Evolutionary conservation across 2,888 invertebrate species (phyloP).

Genomic region (Chrysolina haemoptera): DNA sequence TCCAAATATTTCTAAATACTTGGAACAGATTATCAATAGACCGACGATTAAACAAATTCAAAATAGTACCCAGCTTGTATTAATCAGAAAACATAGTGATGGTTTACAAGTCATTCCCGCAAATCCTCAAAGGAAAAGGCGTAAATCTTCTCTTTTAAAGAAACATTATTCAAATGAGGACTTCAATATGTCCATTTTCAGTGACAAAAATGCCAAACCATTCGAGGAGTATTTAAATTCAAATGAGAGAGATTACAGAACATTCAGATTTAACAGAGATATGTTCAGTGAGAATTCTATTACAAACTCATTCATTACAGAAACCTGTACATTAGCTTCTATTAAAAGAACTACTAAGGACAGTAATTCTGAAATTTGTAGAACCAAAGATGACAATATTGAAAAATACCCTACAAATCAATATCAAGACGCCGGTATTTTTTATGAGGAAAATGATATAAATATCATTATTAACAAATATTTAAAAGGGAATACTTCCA

Average conservation of each 20-base stretch:
- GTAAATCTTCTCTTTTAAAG: slow-evolving; percentile 29
- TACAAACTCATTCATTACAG: neutral
- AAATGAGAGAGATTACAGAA: slow-evolving; percentile 53
- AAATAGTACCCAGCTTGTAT: slow-evolving; percentile 58
- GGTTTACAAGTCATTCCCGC: slow-evolving; percentile 58
- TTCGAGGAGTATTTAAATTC: slow-evolving; percentile 60
- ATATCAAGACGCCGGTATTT: slow-evolving; percentile 54
- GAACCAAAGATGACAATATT: neutral
- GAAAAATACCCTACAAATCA: slow-evolving; percentile 26
- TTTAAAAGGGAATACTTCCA: slow-evolving; percentile 4
- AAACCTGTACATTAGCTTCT: neutral
- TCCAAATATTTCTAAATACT: slow-evolving; percentile 54
- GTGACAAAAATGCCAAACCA: slow-evolving; percentile 54
- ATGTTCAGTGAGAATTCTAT: neutral
- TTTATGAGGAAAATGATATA: slow-evolving; percentile 53
- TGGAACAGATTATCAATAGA: slow-evolving; percentile 58
- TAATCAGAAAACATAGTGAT: slow-evolving; percentile 57
- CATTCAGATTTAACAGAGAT: slow-evolving; percentile 51
- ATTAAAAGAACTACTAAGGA: neutral
- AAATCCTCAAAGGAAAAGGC: slow-evolving; percentile 35
- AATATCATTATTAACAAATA: slow-evolving; percentile 50
- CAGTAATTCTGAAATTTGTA: neutral
- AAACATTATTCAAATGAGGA: slow-evolving; percentile 41
- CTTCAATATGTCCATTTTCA: slow-evolving; percentile 53
- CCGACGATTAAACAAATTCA: slow-evolving; percentile 62